Base-by-base conservation (phyloP, 53 echinoderm and acorn worm species). In the Temnopleurus reevesii region DNA sequence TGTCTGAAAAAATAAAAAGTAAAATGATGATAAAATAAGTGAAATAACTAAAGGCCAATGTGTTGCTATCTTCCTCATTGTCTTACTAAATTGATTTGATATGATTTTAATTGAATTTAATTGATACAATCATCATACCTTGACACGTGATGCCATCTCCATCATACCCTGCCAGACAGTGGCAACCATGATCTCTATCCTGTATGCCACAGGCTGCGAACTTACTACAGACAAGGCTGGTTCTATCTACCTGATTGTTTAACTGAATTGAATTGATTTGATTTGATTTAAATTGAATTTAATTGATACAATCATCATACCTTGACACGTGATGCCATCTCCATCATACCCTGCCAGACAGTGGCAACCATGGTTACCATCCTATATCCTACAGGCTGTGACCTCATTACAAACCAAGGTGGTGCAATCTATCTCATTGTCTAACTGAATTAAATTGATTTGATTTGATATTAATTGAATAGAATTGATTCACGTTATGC, bases 331-430 rank as follows among this genome's bases (percentile, higher is more conserved):
- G 57, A 86, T 84, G 8, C 96, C 96, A 86, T 96, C 93, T 17
- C 96, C 96, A 41, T 47, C 53, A 64, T 90, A 96, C 23, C 96
- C 96, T 53, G 93, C 90, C 12, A 53, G 59, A 38, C 96, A 96
- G 47, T 96, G 85, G 56, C 96, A 96, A 12, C 96, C 96, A 82
- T 96, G 93, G 8, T 82, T 76, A 28, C 93, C 96, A 46, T 89
- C 90, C n/a, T 93, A 56, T 12, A 92, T 85, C 35, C 96, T 92
- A 59, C 96, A 96, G 21, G 71, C 57, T 0, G 96, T 94, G 85
- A 93, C 89, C 7, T 71, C 77, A 53, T 93, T 94, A 84, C 96
- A 96, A 55, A 61, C 84, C 53, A 93, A 57, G 12, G 90, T 34
- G 2, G 66, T 44, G 36, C 27, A 55, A 10, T 77, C 80, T 9